phyloP scores from a whole-genome alignment of 2,888 invertebrate species.

The Drosophila villosipedis region DNA sequence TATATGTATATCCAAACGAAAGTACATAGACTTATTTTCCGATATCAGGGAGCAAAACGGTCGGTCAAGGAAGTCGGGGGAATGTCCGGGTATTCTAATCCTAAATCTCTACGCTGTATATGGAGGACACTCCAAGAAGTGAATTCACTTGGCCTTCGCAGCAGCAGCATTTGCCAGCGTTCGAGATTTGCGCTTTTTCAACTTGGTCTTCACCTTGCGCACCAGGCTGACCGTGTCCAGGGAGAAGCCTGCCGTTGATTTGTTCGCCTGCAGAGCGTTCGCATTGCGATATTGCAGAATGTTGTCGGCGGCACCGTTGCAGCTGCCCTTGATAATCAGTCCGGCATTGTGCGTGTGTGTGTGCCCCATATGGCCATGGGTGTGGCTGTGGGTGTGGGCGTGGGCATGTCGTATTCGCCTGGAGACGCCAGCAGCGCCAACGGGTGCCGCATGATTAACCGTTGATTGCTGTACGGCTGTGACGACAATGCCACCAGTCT shows the following conservation, averaged over 20 bases:
- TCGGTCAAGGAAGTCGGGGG: slow-evolving; percentile 10
- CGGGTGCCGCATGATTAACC: slow-evolving; percentile 3
- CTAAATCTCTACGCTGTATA: background rate
- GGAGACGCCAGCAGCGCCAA: slow-evolving; percentile 27
- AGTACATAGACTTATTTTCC: slow-evolving; percentile 25
- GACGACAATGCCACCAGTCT: slow-evolving; percentile 88
- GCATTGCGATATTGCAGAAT: slow-evolving; percentile 33
- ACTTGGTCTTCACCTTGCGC: slow-evolving; percentile 82
- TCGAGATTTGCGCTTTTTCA: slow-evolving; percentile 77
- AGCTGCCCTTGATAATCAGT: slow-evolving; percentile 28
- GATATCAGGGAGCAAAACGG: slow-evolving; percentile 1
- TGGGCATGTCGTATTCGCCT: slow-evolving; percentile 51
- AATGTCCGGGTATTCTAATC: slow-evolving; percentile 28
- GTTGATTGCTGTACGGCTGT: slow-evolving; percentile 85
- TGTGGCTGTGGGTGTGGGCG: background rate
- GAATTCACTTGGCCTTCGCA: slow-evolving; percentile 24
- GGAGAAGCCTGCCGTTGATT: slow-evolving; percentile 69
- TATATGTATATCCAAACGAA: background rate
- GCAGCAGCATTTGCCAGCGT: slow-evolving; percentile 32
- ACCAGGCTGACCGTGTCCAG: slow-evolving; percentile 86
- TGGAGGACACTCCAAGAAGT: background rate
- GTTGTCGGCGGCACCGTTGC: slow-evolving; percentile 24
- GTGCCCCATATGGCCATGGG: slow-evolving; percentile 9
- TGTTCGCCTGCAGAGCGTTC: slow-evolving; percentile 10
- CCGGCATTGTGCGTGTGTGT: slow-evolving; percentile 42